Evolutionary conservation across 2,113 vertebrate genomes (phyloP), one percentile per base, ranked within the genome.

Genomic region (Dipodomys stephensi): DNA sequence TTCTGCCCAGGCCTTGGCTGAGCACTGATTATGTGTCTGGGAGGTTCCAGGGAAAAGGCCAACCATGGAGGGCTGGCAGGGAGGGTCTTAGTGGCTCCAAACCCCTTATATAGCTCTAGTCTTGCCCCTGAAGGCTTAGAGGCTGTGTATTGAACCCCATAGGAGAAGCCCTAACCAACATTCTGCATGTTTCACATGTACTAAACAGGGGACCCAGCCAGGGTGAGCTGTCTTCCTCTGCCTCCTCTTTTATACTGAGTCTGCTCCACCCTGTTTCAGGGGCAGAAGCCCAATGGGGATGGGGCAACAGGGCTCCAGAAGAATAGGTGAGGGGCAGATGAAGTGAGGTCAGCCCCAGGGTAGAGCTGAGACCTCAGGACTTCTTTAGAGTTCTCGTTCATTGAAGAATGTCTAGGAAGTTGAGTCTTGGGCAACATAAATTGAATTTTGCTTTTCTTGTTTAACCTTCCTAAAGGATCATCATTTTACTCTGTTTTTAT

Each of bases 401-500:
- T 4, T 22, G 73, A 39, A 64, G 11, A 13, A 23, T 1, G 20
- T 32, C 64, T 44, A 30, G 19, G 30, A 71, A 88, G 19, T 0
- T 0, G 62, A 11, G 13, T 87, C 49, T 90, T 60, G 28, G 81
- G 62, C 27, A 25, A 64, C 49, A 57, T 57, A 57, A 57, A 57
- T 57, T 57, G 57, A 69, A 53, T 78, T 62, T 87, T 73, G 57
- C 39, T 64, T 69, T 79, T 73, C 46, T 69, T 32, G 44, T 73
- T 28, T 83, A 49, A 62, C 60, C 46, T 69, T 77, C 44, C 27
- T 62, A 65, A 78, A 49, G 35, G 62, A 62, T 84, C 32, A n/a
- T 73, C 30, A 72, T 77, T 79, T 81, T 83, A 77, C 79, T 77
- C 79, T 77, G n/a, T 35, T 30, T 57, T 28, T 57, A 69, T 32